phyloP scores from a whole-genome alignment of 2,113 vertebrate genomes.

The Menura novaehollandiae region DNA sequence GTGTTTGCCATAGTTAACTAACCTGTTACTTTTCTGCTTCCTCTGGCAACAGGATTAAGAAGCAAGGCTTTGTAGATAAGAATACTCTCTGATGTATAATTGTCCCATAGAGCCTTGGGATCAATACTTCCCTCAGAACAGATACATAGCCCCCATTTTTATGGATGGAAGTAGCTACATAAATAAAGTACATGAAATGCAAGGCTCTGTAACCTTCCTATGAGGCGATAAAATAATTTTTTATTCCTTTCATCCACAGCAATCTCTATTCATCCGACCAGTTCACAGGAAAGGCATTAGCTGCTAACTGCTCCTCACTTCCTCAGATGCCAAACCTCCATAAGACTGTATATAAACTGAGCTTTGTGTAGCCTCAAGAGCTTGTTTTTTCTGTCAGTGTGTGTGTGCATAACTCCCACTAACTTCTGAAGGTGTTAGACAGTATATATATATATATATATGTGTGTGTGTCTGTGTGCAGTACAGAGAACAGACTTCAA shows the following conservation, averaged over 20 bases:
- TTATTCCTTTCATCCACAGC: constrained; percentile 33
- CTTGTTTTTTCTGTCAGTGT: constrained; percentile 17
- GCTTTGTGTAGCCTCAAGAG: constrained; percentile 38
- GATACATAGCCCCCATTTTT: neutral
- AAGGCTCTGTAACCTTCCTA: neutral
- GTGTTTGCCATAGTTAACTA: neutral
- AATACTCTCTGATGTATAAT: neutral
- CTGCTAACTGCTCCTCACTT: constrained; percentile 46
- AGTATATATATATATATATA: neutral
- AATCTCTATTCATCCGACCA: neutral
- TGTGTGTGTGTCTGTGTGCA: neutral
- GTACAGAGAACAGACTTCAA: constrained; percentile 4
- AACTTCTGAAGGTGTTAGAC: constrained; percentile 42
- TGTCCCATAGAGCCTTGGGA: neutral
- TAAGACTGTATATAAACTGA: constrained; percentile 11
- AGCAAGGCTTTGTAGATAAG: constrained; percentile 15
- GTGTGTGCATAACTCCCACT: constrained; percentile 31
- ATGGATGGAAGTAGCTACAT: neutral
- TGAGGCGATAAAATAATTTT: neutral
- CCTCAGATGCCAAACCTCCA: neutral
- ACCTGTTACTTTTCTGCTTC: neutral
- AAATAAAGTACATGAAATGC: neutral
- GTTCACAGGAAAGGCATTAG: constrained; percentile 53
- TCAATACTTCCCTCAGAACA: neutral
- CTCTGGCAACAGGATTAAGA: neutral